phyloP scores from a whole-genome alignment of 2,113 vertebrate species.

The Mus musculus region DNA sequence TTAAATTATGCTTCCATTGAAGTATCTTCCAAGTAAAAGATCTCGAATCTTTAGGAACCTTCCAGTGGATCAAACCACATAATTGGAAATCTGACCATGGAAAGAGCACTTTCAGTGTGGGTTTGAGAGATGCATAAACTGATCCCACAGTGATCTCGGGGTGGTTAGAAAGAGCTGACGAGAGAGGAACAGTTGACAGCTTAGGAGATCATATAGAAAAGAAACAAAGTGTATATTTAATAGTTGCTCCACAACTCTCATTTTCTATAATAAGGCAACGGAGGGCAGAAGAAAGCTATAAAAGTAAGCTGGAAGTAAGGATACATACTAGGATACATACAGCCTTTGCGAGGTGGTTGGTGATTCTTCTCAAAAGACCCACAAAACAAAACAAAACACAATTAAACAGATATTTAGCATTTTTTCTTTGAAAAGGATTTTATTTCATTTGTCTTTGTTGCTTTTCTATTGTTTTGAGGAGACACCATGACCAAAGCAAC shows the following conservation, averaged over 20 bases:
- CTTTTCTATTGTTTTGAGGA: neutral
- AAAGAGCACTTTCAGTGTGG: neutral
- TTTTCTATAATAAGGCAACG: neutral
- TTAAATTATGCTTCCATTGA: neutral
- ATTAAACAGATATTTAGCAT: neutral
- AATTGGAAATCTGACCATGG: neutral
- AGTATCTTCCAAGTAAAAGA: neutral
- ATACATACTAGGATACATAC: neutral
- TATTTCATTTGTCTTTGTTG: neutral
- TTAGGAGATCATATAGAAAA: constrained; percentile 24
- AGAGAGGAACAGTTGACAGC: neutral
- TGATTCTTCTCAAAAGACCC: neutral
- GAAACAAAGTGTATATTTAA: neutral
- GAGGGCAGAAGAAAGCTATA: neutral
- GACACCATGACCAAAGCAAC: neutral
- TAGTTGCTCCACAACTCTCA: neutral
- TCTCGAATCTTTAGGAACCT: neutral
- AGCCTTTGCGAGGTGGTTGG: neutral
- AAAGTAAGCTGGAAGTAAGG: constrained; percentile 19
- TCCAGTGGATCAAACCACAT: neutral
- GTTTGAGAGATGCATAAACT: neutral
- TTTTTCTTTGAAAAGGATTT: neutral
- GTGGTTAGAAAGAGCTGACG: neutral
- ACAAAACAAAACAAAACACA: neutral
- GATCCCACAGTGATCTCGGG: neutral